Evolutionary conservation across 2,113 vertebrate genomes (phyloP), one percentile per base, ranked within the genome.

Genomic region (Pituophis catenifer): DNA sequence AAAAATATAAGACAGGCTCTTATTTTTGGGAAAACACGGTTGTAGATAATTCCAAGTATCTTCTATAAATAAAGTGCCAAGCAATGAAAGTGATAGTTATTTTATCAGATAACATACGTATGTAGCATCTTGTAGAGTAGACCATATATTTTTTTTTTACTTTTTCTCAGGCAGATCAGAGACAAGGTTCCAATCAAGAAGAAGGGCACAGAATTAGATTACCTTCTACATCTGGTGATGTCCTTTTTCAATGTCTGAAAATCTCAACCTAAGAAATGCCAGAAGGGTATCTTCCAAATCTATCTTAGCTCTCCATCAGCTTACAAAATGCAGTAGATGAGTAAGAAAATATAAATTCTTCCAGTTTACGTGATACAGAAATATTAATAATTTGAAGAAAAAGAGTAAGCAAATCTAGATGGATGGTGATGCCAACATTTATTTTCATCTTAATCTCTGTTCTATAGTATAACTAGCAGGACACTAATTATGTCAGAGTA

Each of bases 11-110:
- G 44, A 44, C 44, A 44, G 44, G 44, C 2, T 44, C 44, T 44
- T 44, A 44, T 44, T 44, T 44, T 44, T 3, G 3, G 44, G 44
- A 3, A 44, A 44, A 44, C 44, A 44, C 3, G 44, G 44, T 44
- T 3, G 92, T 54, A 1, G 92, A 50, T 94, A 93, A 90, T 96
- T 62, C 94, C 70, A 92, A 21, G 3, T 24, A 13, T 3, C 11
- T 26, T 62, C 75, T 92, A 86, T 92, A 93, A 92, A 38, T 38
- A 38, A 38, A 38, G 38, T 38, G 38, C 38, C 38, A 38, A 38
- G 38, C 38, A 38, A 38, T 38, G 38, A 38, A 38, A 38, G 38
- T 38, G 38, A 38, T 38, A 38, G 38, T 38, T 38, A 38, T 38
- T 38, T 38, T 38, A 38, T 38, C 38, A 38, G 38, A 38, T 38